Evolutionary conservation across 2,888 invertebrate species (phyloP).

Genomic region (Calameuta filiformis): DNA sequence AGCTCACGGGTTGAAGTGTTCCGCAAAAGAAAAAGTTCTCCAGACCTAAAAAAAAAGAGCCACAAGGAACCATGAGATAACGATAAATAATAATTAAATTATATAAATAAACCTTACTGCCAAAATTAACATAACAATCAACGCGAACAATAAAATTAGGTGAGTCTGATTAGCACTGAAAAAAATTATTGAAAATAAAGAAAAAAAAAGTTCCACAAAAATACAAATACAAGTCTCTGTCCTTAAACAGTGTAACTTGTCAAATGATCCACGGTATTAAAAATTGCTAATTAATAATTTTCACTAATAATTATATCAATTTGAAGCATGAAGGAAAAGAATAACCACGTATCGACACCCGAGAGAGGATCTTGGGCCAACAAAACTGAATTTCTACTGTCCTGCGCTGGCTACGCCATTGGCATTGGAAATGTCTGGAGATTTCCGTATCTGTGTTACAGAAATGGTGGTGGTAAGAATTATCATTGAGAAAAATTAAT

Average conservation of each 20-base stretch:
- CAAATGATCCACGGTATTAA: not conserved
- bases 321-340: slow-evolving; percentile 29
- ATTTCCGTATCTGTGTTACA: slow-evolving; percentile 87
- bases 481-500: slow-evolving; percentile 8
- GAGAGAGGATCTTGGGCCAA: slow-evolving; percentile 78
- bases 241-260: not conserved
- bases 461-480: slow-evolving; percentile 83
- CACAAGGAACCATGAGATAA: not conserved
- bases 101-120: not conserved
- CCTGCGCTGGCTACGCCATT: slow-evolving; percentile 86
- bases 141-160: not conserved
- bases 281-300: not conserved
- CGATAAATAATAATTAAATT: slow-evolving; percentile 1
- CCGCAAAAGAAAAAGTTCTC: not conserved
- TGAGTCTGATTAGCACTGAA: not conserved
- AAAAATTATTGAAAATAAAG: too few species aligned
- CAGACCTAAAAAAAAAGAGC: not conserved
- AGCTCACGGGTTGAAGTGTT: slow-evolving; percentile 19
- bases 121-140: not conserved
- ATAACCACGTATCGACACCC: slow-evolving; percentile 25
- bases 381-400: slow-evolving; percentile 82
- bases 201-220: not conserved
- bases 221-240: too few species aligned
- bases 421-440: slow-evolving; percentile 90
- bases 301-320: not conserved